Conservation (phyloP, 2,797 vertebrate genomes). For the Florisuga fusca region DNA sequence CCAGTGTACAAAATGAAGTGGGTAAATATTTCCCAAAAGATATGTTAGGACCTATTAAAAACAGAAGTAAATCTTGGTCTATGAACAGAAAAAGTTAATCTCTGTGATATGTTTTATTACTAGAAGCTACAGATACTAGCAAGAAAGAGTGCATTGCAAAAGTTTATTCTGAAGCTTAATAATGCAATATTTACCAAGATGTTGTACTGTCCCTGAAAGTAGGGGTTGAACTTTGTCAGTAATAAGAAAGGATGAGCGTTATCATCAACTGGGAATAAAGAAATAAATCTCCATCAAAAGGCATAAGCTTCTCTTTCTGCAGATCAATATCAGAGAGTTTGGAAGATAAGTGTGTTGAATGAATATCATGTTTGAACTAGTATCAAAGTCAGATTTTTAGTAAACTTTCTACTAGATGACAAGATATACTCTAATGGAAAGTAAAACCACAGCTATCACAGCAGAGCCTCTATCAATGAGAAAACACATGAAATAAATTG, state of each 20-base stretch:
- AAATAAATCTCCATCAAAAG: slow-evolving; percentile 66
- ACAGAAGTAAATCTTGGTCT: neutral
- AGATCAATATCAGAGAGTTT: slow-evolving; percentile 76
- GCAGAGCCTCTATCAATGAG: neutral
- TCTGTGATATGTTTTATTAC: neutral
- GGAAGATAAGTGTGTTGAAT: slow-evolving; percentile 64
- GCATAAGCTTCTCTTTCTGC: slow-evolving; percentile 53
- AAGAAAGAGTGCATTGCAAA: neutral
- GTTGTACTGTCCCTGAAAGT: neutral
- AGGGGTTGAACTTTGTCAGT: neutral
- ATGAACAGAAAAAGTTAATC: neutral
- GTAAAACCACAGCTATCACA: neutral
- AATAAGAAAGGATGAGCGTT: neutral
- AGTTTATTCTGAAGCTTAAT: neutral
- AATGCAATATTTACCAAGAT: neutral
- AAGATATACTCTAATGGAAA: slow-evolving; percentile 19
- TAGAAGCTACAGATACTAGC: neutral
- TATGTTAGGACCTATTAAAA: neutral
- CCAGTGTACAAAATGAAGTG: neutral
- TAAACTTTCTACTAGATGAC: slow-evolving; percentile 28
- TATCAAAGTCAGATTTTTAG: slow-evolving; percentile 42
- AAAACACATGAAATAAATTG: neutral
- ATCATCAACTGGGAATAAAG: neutral
- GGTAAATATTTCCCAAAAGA: neutral
- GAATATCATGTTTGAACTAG: slow-evolving; percentile 62